Conservation (phyloP, 2,888 invertebrate species). For the Cartodere bifasciata region DNA sequence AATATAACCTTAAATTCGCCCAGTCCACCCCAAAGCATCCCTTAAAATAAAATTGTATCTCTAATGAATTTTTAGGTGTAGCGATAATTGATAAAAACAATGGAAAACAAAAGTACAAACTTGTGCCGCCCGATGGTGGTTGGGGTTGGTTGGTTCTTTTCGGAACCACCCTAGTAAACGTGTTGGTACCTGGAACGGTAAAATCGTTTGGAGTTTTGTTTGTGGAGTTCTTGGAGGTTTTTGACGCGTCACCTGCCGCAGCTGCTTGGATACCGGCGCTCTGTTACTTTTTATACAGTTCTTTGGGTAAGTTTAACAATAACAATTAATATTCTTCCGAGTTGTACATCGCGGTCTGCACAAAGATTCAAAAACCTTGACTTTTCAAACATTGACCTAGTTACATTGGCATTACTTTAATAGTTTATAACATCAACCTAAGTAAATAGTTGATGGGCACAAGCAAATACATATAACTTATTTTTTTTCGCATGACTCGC, state of each 20-base stretch:
- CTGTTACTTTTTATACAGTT: constrained; percentile 80
- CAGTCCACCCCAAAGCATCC: no score
- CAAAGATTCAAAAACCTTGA: no score
- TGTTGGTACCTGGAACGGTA: constrained; percentile 74
- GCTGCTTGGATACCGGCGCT: constrained; percentile 78
- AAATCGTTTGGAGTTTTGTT: constrained; percentile 80
- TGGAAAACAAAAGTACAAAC: constrained; percentile 46
- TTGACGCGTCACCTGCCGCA: constrained; percentile 56
- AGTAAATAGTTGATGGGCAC: no score
- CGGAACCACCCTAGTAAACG: constrained; percentile 70
- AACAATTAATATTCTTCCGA: no score
- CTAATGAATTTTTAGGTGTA: constrained; percentile 24
- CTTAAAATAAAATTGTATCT: no score
- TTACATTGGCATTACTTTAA: no score
- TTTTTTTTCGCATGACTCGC: no score
- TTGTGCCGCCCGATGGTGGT: constrained; percentile 73
- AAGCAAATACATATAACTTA: no score
- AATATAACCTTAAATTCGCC: no score
- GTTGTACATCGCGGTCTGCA: no score
- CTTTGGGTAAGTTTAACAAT: constrained; percentile 50
- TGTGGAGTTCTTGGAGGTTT: constrained; percentile 70
- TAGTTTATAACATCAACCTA: no score
- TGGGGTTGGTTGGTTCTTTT: constrained; percentile 72
- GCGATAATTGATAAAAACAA: constrained; percentile 26
- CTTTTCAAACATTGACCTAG: no score